Evolutionary conservation across 1,140 invertebrate species (phyloP), one percentile per base, ranked within the genome.

Genomic region (Pantala flavescens): DNA sequence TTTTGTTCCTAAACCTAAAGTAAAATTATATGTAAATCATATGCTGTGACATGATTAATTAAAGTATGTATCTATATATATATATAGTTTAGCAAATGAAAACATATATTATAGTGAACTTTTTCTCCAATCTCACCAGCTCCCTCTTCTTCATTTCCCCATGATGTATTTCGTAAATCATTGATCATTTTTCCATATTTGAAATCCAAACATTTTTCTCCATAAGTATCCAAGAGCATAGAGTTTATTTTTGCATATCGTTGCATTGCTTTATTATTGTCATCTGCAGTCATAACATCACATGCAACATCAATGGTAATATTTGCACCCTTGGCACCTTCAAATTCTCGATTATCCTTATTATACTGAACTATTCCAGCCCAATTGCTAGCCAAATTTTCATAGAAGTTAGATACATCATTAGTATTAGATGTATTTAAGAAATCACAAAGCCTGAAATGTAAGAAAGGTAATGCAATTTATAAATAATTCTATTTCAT

Each of bases 341-440:
- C 89, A 79, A 85, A 88, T 7, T 86, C 86, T 70, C 95, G 85
- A 82, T 98, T 97, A 79, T 97, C 96, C 81, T 95, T 93, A 81
- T 97, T 98, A 81, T 98, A 98, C 79, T 98, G 96, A 0, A 97
- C 95, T 72, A 97, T 87, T 49, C 90, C 93, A 5, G 90, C 91
- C 81, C 94, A 91, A 82, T 95, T 94, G 49, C 89, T 88, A 7
- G 94, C 91, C n/a, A 97, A 81, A 71, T 86, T 88, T 79, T 90
- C 89, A 79, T 89, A 94, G 16, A 98, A 88, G 80, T 91, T 96
- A 0, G 90, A 84, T 2, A 95, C 87, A 79, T 96, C 93, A 77
- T 87, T 87, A 70, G 86, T 78, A 71, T 88, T 84, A 23, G 85
- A 86, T n/a, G 85, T 82, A 79, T 91, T 87, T 49, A 96, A 86